Evolutionary conservation across 92 coral and sea anemone species (phyloP).

Genomic region (Bergia puertoricense): DNA sequence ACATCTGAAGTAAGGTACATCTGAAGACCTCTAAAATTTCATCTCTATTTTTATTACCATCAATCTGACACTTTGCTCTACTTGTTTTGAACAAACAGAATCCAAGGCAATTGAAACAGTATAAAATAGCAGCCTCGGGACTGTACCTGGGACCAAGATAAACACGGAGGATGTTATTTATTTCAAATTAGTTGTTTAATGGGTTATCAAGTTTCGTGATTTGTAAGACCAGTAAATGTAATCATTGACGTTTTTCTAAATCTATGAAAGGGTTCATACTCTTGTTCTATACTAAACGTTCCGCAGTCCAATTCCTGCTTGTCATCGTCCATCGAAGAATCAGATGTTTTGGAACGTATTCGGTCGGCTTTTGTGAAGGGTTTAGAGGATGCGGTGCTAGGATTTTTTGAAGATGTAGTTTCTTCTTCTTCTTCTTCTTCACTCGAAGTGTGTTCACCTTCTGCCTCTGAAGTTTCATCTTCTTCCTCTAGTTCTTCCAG

Average conservation of each 20-base stretch:
- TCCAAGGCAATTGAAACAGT: too few species aligned
- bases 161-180: too few species aligned
- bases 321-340: neutral
- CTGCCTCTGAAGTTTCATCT: neutral
- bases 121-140: too few species aligned
- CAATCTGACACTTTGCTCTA: too few species aligned
- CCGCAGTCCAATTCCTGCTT: neutral
- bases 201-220: neutral
- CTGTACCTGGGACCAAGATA: too few species aligned
- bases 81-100: too few species aligned
- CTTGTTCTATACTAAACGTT: neutral
- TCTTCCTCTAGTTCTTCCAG: neutral
- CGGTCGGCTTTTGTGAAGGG: neutral
- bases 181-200: too few species aligned
- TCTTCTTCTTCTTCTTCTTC: neutral
- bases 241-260: neutral
- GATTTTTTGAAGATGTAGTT: neutral
- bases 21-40: too few species aligned
- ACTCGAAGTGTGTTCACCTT: neutral
- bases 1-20: too few species aligned
- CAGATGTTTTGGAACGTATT: neutral
- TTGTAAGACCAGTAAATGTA: neutral
- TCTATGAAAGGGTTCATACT: neutral
- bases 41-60: too few species aligned
- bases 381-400: neutral